Evolutionary conservation across 2,888 invertebrate species (phyloP).

Genomic region (Luperina nickerlii): DNA sequence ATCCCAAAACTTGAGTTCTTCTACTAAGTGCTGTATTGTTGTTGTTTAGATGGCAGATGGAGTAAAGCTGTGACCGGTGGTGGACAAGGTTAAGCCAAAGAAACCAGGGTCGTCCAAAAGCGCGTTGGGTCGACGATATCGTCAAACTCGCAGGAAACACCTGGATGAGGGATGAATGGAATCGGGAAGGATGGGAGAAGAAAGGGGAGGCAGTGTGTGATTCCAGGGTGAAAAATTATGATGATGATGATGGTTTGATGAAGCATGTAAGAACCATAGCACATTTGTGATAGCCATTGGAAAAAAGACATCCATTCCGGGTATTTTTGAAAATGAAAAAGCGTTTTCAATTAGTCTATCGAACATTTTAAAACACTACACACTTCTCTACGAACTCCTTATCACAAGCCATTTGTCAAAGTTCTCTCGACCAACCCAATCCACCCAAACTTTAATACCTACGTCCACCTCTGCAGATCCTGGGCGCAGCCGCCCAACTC

Average conservation of each 20-base stretch:
- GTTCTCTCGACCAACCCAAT: conserved; percentile 44
- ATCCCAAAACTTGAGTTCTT: too few relatives aligned
- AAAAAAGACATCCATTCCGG: background rate
- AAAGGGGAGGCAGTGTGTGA: too few relatives aligned
- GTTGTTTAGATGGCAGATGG: too few relatives aligned
- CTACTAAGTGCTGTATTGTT: too few relatives aligned
- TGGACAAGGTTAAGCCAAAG: too few relatives aligned
- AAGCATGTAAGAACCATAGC: background rate
- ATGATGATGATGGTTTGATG: background rate
- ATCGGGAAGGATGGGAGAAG: too few relatives aligned
- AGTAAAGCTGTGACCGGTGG: too few relatives aligned
- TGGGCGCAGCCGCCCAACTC: conserved; percentile 76
- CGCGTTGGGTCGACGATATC: too few relatives aligned
- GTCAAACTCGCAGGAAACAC: too few relatives aligned
- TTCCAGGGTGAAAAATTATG: background rate
- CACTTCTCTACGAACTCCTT: background rate
- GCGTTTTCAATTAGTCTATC: background rate
- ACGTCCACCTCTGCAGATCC: conserved; percentile 69
- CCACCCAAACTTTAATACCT: conserved; percentile 61
- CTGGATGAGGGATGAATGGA: too few relatives aligned
- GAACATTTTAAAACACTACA: background rate
- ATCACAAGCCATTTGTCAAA: conserved; percentile 24
- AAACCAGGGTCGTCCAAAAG: too few relatives aligned
- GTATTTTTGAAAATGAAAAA: background rate
- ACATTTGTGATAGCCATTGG: background rate